phyloP scores from a whole-genome alignment of 2,888 invertebrate genomes.

The Lamellibrachia columna region DNA sequence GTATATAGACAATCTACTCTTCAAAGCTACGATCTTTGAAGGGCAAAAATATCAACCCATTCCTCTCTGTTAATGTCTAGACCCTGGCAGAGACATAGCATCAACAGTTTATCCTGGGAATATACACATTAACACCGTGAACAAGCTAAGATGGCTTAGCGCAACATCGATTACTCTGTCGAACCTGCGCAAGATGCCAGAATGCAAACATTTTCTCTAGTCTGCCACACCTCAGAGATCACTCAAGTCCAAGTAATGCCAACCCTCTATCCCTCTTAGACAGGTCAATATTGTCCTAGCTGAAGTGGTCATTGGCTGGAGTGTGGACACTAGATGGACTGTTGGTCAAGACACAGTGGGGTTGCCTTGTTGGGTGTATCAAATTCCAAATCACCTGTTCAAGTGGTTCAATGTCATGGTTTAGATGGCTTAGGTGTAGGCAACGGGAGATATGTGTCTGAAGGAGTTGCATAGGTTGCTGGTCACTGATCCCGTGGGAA shows the following conservation, averaged over 20 bases:
- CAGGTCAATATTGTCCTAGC: constrained; percentile 6
- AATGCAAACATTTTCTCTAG: not conserved
- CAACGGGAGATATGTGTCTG: too few species aligned
- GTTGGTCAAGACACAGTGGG: not conserved
- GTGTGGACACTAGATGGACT: not conserved
- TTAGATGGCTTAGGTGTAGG: not conserved
- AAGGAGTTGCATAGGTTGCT: too few species aligned
- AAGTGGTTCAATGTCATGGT: not conserved
- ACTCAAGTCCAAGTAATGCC: not conserved
- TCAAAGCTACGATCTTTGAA: not conserved
- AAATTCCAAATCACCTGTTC: not conserved
- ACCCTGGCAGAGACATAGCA: not conserved
- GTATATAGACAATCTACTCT: not conserved
- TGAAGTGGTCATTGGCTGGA: not conserved
- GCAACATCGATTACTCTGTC: not conserved
- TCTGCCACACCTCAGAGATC: not conserved
- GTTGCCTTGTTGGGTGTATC: not conserved
- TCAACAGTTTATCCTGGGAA: not conserved
- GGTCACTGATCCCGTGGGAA: too few species aligned
- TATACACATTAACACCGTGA: constrained; percentile 1
- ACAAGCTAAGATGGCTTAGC: not conserved
- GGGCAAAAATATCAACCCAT: not conserved
- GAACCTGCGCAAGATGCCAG: not conserved
- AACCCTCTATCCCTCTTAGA: not conserved
- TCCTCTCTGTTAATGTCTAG: not conserved